Percentiles rank a stretch among this genome's conserved stretches.
Conservation (phyloP, 2,113 vertebrate genomes). For the Suncus etruscus region DNA sequence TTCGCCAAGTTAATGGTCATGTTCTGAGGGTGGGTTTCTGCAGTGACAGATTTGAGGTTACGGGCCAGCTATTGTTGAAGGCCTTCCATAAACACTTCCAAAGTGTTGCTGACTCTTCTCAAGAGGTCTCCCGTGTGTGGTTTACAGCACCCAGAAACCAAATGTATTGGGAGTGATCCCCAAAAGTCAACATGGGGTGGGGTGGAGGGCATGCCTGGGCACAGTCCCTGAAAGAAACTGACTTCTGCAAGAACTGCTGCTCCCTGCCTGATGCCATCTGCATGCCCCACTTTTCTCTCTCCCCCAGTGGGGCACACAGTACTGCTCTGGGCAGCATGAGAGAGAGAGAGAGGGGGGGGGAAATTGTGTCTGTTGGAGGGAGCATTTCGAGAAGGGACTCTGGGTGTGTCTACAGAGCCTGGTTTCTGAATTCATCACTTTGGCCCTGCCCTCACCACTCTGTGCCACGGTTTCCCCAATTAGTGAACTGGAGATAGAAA, state of each 20-base stretch:
- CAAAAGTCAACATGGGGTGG: not conserved
- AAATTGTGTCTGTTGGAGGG: too few relatives aligned
- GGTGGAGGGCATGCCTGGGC: too few relatives aligned
- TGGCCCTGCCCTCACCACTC: not conserved
- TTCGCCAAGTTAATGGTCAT: too few relatives aligned
- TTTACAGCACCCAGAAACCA: not conserved
- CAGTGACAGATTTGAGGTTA: not conserved
- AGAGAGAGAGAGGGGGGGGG: too few relatives aligned
- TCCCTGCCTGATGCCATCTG: not conserved
- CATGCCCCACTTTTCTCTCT: not conserved
- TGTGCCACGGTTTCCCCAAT: not conserved
- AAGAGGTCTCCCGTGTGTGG: too few relatives aligned
- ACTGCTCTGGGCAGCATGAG: too few relatives aligned
- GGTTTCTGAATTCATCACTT: not conserved
- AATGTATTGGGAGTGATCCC: not conserved
- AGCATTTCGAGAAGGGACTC: not conserved
- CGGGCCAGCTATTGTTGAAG: too few relatives aligned
- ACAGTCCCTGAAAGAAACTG: not conserved
- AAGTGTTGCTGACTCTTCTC: too few relatives aligned
- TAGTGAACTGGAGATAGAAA: conserved; percentile 21
- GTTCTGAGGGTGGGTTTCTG: not conserved
- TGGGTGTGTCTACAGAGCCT: not conserved
- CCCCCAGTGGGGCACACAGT: too few relatives aligned
- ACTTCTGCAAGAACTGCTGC: not conserved
- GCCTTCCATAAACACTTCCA: too few relatives aligned